Base-by-base conservation (phyloP, 23 tunicate species). In the Styela clava region DNA sequence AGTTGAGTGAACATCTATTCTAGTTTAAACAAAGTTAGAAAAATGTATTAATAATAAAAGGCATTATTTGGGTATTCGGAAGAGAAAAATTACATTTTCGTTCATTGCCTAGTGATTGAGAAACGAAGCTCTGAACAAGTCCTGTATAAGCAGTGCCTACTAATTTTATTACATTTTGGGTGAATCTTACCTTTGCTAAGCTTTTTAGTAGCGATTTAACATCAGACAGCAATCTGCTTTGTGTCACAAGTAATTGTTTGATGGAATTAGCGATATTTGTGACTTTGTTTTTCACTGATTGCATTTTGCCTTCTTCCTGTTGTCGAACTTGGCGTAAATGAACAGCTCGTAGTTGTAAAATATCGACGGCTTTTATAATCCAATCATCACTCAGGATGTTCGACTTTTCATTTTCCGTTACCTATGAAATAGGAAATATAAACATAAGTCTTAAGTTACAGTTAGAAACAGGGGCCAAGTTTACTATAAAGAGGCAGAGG, bases 261-360 rank as follows among this genome's bases (percentile, higher is more conserved):
- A 87, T 84, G n/a, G 92, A 84, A 2, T 79, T 78, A 24, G 86
- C 89, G 21, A 85, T 87, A 19, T 74, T 88, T 1, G 84, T 74
- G n/a, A 93, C 73, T 34, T 84, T 93, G 44, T 83, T 79, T 73
- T 93, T 93, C 35, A 87, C 93, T 5, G 85, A 67, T 29, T 68
- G 71, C 98, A 93, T 93, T 64, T 85, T 84, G 19, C 62, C 34
- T 70, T 93, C 98, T 62, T 87, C 98, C 87, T 82, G 87, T n/a
- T 93, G 93, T 21, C 93, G 61, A 70, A 83, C 86, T 18, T 88
- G 89, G 2, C 74, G 63, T 62, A 37, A 67, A 68, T 84, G 83
- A 7, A 52, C 83, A 18, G 86, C 84, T 67, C 69, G 82, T n/a
- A 73, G 52, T 32, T 84, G 86, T 21, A 93, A 73, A 33, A 88